Conservation (phyloP, 2,113 vertebrate species). For the Regulus satrapa region DNA sequence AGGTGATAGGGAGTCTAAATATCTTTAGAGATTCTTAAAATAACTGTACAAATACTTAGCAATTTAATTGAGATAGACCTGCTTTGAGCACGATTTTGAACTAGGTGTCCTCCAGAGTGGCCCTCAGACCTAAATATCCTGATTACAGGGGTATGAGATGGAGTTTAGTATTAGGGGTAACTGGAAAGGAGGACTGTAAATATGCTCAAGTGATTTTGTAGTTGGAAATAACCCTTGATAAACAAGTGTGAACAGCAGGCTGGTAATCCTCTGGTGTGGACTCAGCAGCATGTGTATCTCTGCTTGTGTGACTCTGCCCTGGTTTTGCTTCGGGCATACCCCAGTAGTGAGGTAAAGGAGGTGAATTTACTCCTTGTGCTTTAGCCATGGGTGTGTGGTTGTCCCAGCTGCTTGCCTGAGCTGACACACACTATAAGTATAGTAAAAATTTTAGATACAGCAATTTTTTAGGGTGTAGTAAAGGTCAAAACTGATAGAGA, state of each 20-base stretch:
- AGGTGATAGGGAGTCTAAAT: not conserved
- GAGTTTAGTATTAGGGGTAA: not conserved
- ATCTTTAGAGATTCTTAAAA: not conserved
- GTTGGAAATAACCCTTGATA: not conserved
- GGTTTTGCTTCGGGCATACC: not conserved
- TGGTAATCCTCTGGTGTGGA: not conserved
- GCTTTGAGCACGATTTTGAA: not conserved
- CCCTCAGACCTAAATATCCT: not conserved
- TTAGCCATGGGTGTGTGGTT: not conserved
- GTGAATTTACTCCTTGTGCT: not conserved
- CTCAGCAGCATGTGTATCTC: not conserved
- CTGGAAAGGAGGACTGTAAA: not conserved
- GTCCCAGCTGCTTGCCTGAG: not conserved
- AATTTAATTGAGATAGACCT: not conserved
- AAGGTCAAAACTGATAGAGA: not conserved
- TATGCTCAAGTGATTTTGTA: not conserved
- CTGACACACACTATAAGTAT: fast-evolving
- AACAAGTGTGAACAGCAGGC: not conserved
- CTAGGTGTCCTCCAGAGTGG: not conserved
- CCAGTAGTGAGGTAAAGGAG: not conserved
- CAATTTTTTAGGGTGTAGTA: not conserved
- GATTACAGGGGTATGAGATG: not conserved
- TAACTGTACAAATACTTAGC: not conserved
- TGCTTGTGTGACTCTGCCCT: not conserved
- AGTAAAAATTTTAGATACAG: not conserved